These are phyloP conservation scores for Hyalella azteca DNA, from an alignment of 2,888 invertebrate species.

Conservation along the genomic window DNA sequence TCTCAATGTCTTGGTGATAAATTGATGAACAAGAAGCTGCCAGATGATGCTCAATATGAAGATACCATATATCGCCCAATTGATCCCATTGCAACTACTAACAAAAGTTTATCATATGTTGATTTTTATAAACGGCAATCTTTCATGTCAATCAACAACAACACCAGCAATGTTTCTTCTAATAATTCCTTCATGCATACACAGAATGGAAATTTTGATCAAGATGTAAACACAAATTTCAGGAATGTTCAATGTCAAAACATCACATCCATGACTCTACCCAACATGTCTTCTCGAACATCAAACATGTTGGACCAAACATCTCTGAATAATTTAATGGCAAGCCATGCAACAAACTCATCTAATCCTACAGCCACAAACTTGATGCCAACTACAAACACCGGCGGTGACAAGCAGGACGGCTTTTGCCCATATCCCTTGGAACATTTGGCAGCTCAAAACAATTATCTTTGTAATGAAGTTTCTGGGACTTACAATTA, in stretches of 20 bases:
- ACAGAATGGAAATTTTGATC: no score
- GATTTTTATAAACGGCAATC: conserved; percentile 26
- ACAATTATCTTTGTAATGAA: not conserved
- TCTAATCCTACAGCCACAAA: not conserved
- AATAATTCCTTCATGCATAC: not conserved
- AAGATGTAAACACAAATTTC: not conserved
- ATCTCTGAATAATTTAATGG: no score
- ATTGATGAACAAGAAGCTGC: not conserved
- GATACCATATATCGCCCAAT: conserved; percentile 3
- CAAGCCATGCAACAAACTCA: no score
- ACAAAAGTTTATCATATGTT: not conserved
- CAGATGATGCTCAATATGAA: not conserved
- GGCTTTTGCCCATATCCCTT: not conserved
- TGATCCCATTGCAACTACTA: conserved; percentile 21
- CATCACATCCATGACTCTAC: not conserved
- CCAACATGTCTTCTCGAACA: no score
- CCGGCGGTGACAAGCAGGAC: not conserved
- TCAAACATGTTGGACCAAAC: no score
- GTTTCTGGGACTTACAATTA: not conserved
- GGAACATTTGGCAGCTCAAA: not conserved
- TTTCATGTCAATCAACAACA: conserved; percentile 1
- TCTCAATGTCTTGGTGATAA: not conserved
- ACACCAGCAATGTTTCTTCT: not conserved
- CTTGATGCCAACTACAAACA: not conserved
- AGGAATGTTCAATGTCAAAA: not conserved